These are phyloP conservation scores for Chloroclystis v-ata DNA, from an alignment of 2,888 invertebrate species.

Conservation along the genomic window DNA sequence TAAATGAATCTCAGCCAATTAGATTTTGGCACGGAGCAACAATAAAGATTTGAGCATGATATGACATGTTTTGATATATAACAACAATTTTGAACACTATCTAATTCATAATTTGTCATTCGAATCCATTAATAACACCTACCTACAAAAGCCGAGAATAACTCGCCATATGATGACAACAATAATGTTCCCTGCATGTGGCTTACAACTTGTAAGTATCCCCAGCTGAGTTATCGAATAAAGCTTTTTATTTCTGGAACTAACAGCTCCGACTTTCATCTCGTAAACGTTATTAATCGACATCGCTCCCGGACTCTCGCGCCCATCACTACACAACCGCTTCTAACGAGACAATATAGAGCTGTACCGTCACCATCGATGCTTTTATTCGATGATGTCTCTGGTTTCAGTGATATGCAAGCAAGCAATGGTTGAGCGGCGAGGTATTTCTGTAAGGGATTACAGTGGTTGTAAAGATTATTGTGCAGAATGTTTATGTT, in stretches of 20 bases:
- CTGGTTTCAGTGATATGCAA: background rate
- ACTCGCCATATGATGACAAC: slow-evolving; percentile 16
- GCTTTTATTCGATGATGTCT: slow-evolving; percentile 3
- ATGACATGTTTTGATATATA: no score
- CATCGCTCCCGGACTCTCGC: slow-evolving; percentile 64
- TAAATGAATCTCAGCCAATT: no score
- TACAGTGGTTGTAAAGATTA: slow-evolving; percentile 37
- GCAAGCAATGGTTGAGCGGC: slow-evolving; percentile 31
- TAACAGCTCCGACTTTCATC: slow-evolving; percentile 65
- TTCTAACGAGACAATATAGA: slow-evolving; percentile 20
- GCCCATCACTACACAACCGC: slow-evolving; percentile 36
- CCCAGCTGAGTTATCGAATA: slow-evolving; percentile 68
- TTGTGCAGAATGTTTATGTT: slow-evolving; percentile 63
- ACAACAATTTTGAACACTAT: no score
- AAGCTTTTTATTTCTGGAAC: slow-evolving; percentile 73
- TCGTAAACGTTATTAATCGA: slow-evolving; percentile 77
- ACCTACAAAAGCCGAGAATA: slow-evolving; percentile 11
- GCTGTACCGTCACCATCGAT: slow-evolving; percentile 33
- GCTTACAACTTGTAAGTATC: slow-evolving; percentile 49
- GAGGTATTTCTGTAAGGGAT: slow-evolving; percentile 3
- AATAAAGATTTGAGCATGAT: no score
- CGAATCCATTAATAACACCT: no score
- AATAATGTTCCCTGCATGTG: slow-evolving; percentile 28
- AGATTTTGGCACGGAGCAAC: no score
- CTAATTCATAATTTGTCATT: no score